Percentiles rank a stretch among this genome's conserved stretches.
Conservation (phyloP, 2,113 vertebrate species). For the Theristicus caerulescens region DNA sequence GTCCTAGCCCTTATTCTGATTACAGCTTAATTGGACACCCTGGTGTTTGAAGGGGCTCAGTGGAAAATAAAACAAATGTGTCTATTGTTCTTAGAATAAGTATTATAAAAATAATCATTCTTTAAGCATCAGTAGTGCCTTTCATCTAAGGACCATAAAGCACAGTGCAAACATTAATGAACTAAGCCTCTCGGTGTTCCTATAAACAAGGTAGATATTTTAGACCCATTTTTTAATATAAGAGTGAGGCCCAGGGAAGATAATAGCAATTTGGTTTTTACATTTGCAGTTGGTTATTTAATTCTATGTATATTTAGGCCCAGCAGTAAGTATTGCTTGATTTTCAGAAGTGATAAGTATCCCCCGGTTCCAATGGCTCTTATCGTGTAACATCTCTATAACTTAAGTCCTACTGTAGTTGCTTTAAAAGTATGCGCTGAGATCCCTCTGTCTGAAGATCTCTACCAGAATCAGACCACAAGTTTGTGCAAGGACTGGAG, state of each 20-base stretch:
- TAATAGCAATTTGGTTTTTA: not conserved
- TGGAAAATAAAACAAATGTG: constrained; percentile 57
- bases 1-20: not conserved
- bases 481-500: not conserved
- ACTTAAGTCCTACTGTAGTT: not conserved
- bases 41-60: constrained; percentile 9
- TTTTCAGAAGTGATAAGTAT: not conserved
- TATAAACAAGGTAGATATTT: not conserved
- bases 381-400: not conserved
- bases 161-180: constrained; percentile 23
- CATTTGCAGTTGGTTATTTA: not conserved
- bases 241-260: not conserved
- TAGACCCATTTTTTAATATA: not conserved
- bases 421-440: not conserved
- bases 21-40: constrained; percentile 40
- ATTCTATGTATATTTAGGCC: not conserved
- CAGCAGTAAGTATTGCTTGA: not conserved
- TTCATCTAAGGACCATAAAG: constrained; percentile 57
- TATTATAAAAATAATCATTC: constrained; percentile 50
- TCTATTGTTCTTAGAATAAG: constrained; percentile 49
- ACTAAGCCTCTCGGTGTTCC: not conserved
- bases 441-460: not conserved
- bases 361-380: not conserved
- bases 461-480: not conserved
- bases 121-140: constrained; percentile 55